These are phyloP conservation scores for Stigmatopora nigra DNA, from an alignment of 2,113 vertebrate species.

Conservation along the genomic window DNA sequence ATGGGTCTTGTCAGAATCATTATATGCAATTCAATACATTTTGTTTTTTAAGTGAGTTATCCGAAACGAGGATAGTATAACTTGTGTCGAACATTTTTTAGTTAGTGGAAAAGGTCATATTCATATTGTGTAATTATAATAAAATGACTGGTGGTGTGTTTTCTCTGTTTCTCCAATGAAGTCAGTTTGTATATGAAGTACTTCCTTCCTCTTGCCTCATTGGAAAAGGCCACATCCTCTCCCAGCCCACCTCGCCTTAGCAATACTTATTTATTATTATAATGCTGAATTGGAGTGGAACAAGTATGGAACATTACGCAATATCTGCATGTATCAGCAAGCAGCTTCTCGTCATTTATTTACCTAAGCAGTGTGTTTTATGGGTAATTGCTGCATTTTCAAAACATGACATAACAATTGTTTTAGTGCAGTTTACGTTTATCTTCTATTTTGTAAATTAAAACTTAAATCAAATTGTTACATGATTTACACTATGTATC, in stretches of 20 bases:
- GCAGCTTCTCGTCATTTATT: slow-evolving; percentile 45
- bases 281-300: neutral
- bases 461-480: neutral
- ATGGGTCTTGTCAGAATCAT: neutral
- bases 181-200: slow-evolving; percentile 32
- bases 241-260: neutral
- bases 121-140: too few species aligned
- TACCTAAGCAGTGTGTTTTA: slow-evolving; percentile 18
- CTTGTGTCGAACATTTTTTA: neutral
- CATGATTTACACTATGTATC: neutral
- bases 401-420: neutral
- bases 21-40: neutral
- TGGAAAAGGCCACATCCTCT: slow-evolving; percentile 34
- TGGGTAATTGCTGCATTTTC: neutral
- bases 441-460: neutral
- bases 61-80: neutral
- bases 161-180: slow-evolving; percentile 6
- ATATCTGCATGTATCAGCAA: slow-evolving; percentile 1
- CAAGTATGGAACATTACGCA: neutral
- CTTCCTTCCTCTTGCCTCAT: slow-evolving; percentile 25
- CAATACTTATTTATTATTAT: neutral
- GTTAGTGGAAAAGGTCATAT: neutral
- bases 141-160: slow-evolving; percentile 5
- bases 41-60: neutral
- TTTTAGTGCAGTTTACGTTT: neutral